phyloP scores from a whole-genome alignment of 1,140 invertebrate genomes.

The Calephelis nemesis region DNA sequence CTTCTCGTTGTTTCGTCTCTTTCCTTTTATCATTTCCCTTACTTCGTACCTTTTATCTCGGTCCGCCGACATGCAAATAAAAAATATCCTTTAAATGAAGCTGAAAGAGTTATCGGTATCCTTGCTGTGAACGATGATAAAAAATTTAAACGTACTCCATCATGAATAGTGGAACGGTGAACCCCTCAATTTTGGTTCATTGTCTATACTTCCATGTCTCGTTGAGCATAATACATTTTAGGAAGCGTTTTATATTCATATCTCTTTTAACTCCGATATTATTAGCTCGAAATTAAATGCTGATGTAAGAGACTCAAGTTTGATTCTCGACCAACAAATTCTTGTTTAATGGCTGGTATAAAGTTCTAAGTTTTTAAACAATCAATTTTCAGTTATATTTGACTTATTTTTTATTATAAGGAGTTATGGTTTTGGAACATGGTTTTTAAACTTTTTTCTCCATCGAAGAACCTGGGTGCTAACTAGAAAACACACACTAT shows the following conservation, averaged over 20 bases:
- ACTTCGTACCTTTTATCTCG: slow-evolving; percentile 64
- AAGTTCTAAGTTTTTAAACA: no score
- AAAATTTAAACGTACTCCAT: slow-evolving; percentile 50
- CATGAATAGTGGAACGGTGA: slow-evolving; percentile 60
- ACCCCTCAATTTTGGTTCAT: slow-evolving; percentile 40
- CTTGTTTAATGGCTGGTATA: no score
- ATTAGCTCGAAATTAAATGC: no score
- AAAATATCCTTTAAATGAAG: slow-evolving; percentile 58
- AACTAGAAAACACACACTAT: no score
- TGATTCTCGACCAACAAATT: no score
- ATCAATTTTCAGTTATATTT: no score
- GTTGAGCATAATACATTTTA: neutral
- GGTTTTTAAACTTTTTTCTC: no score
- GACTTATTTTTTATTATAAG: no score
- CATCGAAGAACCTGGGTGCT: no score
- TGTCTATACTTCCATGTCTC: slow-evolving; percentile 28
- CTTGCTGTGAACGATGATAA: slow-evolving; percentile 37
- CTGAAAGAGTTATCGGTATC: slow-evolving; percentile 69
- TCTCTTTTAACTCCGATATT: neutral
- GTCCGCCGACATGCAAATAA: slow-evolving; percentile 71
- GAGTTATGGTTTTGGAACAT: no score
- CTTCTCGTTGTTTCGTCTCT: slow-evolving; percentile 68
- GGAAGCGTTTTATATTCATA: neutral
- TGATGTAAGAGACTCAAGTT: no score
- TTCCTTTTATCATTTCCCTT: slow-evolving; percentile 64